phyloP scores from a whole-genome alignment of 2,113 vertebrate genomes.

The Nycticryphes semicollaris region DNA sequence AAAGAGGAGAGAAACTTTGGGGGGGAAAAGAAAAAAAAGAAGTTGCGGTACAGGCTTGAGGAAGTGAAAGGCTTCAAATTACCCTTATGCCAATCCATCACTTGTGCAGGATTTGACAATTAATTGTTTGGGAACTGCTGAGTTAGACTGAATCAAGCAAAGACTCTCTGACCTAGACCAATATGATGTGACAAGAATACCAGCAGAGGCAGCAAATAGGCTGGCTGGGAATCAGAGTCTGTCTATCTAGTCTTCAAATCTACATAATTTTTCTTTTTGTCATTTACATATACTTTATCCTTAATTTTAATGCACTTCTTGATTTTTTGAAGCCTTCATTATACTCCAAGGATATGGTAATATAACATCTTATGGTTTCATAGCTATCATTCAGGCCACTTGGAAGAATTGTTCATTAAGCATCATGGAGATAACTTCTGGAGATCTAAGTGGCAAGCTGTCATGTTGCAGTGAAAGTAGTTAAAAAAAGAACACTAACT shows the following conservation, averaged over 20 bases:
- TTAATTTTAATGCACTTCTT: slow-evolving; percentile 44
- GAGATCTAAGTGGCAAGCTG: slow-evolving; percentile 46
- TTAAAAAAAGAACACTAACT: slow-evolving; percentile 56
- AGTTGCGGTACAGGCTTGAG: neutral
- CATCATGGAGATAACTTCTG: slow-evolving; percentile 36
- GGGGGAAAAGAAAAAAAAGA: neutral
- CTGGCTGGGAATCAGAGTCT: neutral
- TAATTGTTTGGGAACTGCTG: slow-evolving; percentile 20
- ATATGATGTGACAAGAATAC: neutral
- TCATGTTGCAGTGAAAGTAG: slow-evolving; percentile 4
- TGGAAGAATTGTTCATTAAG: slow-evolving; percentile 52
- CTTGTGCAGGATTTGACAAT: neutral
- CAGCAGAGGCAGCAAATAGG: slow-evolving; percentile 17
- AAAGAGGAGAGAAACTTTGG: neutral
- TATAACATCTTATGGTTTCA: slow-evolving; percentile 18
- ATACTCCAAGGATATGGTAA: slow-evolving; percentile 29
- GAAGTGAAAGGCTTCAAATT: neutral
- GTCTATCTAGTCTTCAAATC: neutral
- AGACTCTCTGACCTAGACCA: neutral
- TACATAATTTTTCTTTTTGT: slow-evolving; percentile 13
- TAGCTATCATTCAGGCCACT: slow-evolving; percentile 24
- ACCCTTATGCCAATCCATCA: neutral
- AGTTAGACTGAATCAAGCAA: neutral
- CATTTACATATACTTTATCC: slow-evolving; percentile 24
- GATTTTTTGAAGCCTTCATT: slow-evolving; percentile 38